These are phyloP conservation scores for Phortica magna DNA, from an alignment of 2,888 invertebrate species.

Conservation along the genomic window DNA sequence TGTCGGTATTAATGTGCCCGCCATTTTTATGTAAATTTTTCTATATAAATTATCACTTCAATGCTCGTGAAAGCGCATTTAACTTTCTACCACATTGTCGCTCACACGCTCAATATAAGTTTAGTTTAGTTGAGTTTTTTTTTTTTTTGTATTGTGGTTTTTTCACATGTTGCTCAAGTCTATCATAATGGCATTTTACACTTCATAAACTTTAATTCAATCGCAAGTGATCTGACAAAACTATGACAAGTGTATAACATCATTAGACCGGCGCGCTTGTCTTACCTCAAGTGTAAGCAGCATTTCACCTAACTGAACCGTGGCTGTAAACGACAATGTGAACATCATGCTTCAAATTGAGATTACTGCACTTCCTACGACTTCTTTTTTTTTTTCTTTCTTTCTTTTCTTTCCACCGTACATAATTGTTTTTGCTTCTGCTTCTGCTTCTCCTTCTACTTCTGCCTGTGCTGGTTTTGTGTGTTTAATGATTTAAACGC, in stretches of 20 bases:
- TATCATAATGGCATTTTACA: slow-evolving; percentile 53
- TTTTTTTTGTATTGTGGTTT: no score
- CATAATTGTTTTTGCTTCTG: background rate
- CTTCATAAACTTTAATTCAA: slow-evolving; percentile 69
- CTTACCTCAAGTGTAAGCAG: slow-evolving; percentile 20
- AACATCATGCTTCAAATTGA: slow-evolving; percentile 18
- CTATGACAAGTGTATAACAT: slow-evolving; percentile 60
- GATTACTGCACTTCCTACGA: slow-evolving; percentile 61
- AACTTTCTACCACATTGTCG: slow-evolving; percentile 55
- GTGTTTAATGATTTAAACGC: slow-evolving; percentile 33
- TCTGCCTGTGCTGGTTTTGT: background rate
- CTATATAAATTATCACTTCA: background rate
- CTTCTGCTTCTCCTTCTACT: background rate
- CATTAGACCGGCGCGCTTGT: slow-evolving; percentile 61
- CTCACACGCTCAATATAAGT: no score
- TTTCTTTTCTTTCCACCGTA: background rate
- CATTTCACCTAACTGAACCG: slow-evolving; percentile 57
- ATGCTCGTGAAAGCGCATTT: slow-evolving; percentile 61
- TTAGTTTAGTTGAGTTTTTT: no score
- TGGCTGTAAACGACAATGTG: slow-evolving; percentile 17
- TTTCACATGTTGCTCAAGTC: background rate
- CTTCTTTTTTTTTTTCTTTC: background rate
- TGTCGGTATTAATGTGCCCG: no score
- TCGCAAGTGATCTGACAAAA: slow-evolving; percentile 58
- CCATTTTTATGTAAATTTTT: slow-evolving; percentile 7